Base-by-base conservation (phyloP, 2,888 invertebrate species). In the Epirrita christyi region DNA sequence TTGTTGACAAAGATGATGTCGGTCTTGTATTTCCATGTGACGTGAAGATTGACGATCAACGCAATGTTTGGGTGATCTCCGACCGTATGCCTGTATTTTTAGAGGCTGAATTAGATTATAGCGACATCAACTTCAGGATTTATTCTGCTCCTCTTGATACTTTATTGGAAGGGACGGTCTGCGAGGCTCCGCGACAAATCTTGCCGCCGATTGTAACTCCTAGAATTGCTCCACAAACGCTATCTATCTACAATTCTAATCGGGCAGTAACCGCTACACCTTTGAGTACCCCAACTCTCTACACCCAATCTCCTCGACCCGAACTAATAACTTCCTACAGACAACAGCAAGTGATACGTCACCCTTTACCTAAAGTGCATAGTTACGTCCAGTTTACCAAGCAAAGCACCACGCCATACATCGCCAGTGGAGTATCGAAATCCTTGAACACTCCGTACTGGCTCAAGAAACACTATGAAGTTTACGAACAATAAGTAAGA, bases 51-150 rank as follows among this genome's bases (percentile, higher is more conserved):
- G 94, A 96, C 79, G 92, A 93, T 44, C 93, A 93, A 55, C 91
- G 93, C 61, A 95, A 96, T 64, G 92, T 96, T 2, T 97, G 97
- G 97, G 95, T 96, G 0, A 93, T 97, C 2, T 96, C 96, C 0
- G 97, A 97, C 79, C 93, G 95, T 38, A 97, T 97, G 97, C 95
- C 96, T 0, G 94, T 95, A 9, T 97, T 97, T 72, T 85, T 97
- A 32, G 93, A 94, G 67, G 86, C 94, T 5, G 93, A 93, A 40
- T 82, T 97, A 34, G 95, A 96, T 76, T 96, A 94, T 73, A 94
- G 93, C 42, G 96, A 97, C 66, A 92, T 95, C 8, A 97, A 97
- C 77, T 97, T 96, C 86, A 93, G 96, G 71, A 94, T 97, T 63
- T 95, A 94, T 70, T 94, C 94, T 2, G 95, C 95, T 0, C 94